Percentiles rank a stretch among this genome's conserved stretches.
Evolutionary conservation across 2,113 vertebrate species (phyloP).

Genomic region (Gavialis gangeticus): DNA sequence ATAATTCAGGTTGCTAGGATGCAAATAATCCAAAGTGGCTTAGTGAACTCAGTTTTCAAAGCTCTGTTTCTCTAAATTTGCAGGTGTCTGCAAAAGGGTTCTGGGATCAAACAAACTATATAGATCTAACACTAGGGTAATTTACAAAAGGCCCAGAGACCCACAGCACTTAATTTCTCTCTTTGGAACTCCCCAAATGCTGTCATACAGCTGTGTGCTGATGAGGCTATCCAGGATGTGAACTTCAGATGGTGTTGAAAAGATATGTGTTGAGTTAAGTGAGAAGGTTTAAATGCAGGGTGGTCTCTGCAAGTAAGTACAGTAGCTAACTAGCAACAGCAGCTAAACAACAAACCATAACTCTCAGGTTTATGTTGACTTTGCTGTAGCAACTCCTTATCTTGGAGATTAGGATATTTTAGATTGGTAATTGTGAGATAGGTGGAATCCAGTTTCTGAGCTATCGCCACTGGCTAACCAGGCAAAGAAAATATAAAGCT

Average conservation of each 20-base stretch:
- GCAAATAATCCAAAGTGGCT: background rate
- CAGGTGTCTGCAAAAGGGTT: fast-evolving
- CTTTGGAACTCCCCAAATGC: constrained; percentile 9
- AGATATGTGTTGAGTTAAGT: constrained; percentile 67
- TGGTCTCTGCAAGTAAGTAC: constrained; percentile 54
- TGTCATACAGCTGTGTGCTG: constrained; percentile 48
- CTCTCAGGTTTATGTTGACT: constrained; percentile 75
- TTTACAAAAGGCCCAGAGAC: background rate
- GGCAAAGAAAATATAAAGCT: constrained; percentile 24
- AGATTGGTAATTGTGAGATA: constrained; percentile 63
- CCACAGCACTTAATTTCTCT: background rate
- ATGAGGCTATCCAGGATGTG: constrained; percentile 73
- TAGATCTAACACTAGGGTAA: background rate
- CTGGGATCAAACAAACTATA: background rate
- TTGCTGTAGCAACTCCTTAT: constrained; percentile 85
- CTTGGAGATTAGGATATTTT: constrained; percentile 70
- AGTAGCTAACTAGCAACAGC: constrained; percentile 61
- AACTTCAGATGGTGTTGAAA: constrained; percentile 76
- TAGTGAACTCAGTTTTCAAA: fast-evolving
- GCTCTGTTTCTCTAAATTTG: background rate
- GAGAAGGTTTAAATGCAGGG: constrained; percentile 52
- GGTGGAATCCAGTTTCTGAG: constrained; percentile 73
- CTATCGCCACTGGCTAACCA: constrained; percentile 51
- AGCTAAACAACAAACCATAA: constrained; percentile 55
- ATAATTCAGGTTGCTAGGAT: background rate